phyloP scores from a whole-genome alignment of 1,140 invertebrate species.

The Choristoneura fumiferana region DNA sequence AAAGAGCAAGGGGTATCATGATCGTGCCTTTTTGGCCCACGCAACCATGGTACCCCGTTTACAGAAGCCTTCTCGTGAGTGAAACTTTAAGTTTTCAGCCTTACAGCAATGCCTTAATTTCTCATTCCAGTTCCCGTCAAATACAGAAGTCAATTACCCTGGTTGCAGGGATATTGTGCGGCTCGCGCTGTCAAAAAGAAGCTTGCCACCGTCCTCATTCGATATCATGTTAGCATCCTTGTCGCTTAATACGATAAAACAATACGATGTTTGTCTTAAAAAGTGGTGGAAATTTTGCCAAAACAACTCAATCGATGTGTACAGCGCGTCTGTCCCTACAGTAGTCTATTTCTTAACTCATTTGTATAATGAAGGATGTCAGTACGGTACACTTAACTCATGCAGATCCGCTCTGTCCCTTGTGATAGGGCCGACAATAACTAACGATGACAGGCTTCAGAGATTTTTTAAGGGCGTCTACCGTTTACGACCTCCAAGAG shows the following conservation, averaged over 20 bases:
- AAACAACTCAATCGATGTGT: background rate
- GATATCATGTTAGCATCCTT: too few species aligned
- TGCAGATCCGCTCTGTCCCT: conserved; percentile 3
- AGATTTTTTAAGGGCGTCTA: conserved; percentile 7
- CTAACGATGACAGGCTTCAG: background rate
- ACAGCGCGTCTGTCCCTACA: conserved; percentile 1
- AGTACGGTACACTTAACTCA: background rate
- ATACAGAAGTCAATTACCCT: too few species aligned
- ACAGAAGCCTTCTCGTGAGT: too few species aligned
- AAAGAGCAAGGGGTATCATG: too few species aligned
- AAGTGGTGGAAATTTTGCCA: background rate
- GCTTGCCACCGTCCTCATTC: too few species aligned
- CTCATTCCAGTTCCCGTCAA: too few species aligned
- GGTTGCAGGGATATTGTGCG: too few species aligned
- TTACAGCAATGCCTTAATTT: too few species aligned
- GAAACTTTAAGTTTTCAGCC: too few species aligned
- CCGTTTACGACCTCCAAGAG: background rate
- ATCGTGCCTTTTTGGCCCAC: too few species aligned
- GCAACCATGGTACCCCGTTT: too few species aligned
- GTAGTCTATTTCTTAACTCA: background rate
- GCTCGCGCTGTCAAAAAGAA: too few species aligned
- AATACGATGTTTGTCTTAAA: background rate
- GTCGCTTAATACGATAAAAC: background rate
- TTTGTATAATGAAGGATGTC: background rate
- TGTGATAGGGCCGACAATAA: background rate